Evolutionary conservation across 2,888 invertebrate genomes (phyloP).

Genomic region (Metacarcinus magister): DNA sequence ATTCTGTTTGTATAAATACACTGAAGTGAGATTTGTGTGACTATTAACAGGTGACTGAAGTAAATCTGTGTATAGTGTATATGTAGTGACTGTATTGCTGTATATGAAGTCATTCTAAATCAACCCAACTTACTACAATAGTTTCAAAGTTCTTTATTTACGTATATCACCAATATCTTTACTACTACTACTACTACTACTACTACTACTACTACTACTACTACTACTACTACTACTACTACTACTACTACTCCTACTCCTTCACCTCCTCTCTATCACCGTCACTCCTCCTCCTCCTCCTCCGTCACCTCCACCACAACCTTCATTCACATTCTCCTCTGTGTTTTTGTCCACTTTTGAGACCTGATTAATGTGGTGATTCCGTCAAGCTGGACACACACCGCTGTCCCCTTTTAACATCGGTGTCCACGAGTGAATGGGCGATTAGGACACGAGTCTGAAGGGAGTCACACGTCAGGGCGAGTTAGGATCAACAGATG

Average conservation of each 20-base stretch:
- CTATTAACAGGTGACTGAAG: too few species aligned
- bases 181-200: conserved; percentile 18
- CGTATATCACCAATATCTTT: background rate
- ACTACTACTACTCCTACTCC: background rate
- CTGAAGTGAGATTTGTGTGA: too few species aligned
- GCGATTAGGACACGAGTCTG: background rate
- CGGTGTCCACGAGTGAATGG: background rate
- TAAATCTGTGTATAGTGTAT: too few species aligned
- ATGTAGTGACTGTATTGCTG: too few species aligned
- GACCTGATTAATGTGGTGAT: background rate
- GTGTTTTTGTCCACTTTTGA: background rate
- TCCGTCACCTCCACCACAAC: background rate
- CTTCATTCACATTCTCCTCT: conserved; percentile 12
- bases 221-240: conserved; percentile 44
- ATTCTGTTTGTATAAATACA: too few species aligned
- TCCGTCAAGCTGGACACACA: background rate
- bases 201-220: conserved; percentile 52
- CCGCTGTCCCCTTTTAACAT: background rate
- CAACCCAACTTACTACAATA: background rate
- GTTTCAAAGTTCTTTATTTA: background rate
- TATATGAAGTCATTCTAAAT: too few species aligned
- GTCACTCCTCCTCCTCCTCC: too few species aligned
- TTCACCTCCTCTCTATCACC: background rate
- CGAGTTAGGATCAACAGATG: background rate
- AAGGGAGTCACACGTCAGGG: background rate